Evolutionary conservation across 1,140 invertebrate genomes (phyloP).

Genomic region (Goniozus legneri): DNA sequence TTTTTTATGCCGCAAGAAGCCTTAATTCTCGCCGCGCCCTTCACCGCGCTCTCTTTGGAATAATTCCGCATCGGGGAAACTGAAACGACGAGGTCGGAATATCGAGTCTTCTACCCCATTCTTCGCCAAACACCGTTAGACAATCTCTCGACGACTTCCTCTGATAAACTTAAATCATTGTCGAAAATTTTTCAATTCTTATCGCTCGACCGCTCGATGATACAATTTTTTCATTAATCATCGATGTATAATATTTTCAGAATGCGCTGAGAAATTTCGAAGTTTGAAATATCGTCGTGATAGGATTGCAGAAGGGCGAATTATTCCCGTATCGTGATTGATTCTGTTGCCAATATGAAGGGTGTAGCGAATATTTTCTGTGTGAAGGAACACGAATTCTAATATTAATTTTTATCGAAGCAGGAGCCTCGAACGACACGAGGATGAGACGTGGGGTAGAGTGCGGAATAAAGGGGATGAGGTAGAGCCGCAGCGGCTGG

Average conservation of each 20-base stretch:
- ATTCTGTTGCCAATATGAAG: slow-evolving; percentile 18
- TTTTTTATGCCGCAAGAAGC: slow-evolving; percentile 54
- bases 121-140: no score
- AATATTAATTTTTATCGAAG: slow-evolving; percentile 53
- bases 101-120: slow-evolving; percentile 28
- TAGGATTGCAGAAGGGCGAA: no score
- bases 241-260: no score
- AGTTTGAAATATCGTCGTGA: no score
- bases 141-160: neutral
- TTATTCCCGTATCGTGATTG: no score
- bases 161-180: no score
- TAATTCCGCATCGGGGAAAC: slow-evolving; percentile 43
- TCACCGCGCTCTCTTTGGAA: slow-evolving; percentile 39
- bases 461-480: slow-evolving; percentile 1
- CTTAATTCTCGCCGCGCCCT: slow-evolving; percentile 48
- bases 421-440: slow-evolving; percentile 13
- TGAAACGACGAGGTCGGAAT: slow-evolving; percentile 37
- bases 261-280: no score
- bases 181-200: no score
- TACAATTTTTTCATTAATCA: no score
- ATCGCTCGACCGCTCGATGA: no score
- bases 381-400: slow-evolving; percentile 47
- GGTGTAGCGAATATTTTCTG: slow-evolving; percentile 44
- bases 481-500: no score
- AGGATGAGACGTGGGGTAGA: slow-evolving; percentile 7